These are phyloP conservation scores for Phorcus lineatus DNA, from an alignment of 2,888 invertebrate genomes.

Conservation along the genomic window DNA sequence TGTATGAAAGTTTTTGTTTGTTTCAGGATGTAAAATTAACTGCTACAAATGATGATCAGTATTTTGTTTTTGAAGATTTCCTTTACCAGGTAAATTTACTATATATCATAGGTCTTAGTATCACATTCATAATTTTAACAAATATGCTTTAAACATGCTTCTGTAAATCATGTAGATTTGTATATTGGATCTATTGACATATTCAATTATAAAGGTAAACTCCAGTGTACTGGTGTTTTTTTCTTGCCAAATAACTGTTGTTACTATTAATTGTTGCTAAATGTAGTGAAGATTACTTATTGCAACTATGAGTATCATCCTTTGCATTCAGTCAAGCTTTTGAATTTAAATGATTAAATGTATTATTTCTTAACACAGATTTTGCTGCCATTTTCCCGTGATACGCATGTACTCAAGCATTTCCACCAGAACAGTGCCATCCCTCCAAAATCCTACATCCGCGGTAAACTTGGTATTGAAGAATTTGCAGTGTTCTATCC, in stretches of 20 bases:
- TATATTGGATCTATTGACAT: no score
- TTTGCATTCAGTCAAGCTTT: not conserved
- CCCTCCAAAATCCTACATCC: slow-evolving; percentile 85
- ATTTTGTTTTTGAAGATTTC: slow-evolving; percentile 97
- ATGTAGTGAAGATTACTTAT: no score
- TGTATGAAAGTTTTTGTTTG: no score
- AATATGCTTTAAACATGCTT: no score
- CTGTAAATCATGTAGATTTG: no score
- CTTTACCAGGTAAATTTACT: slow-evolving; percentile 85
- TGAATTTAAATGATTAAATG: not conserved
- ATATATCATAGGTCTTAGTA: no score
- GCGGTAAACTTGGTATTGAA: slow-evolving; percentile 82
- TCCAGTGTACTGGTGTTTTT: no score
- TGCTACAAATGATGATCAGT: slow-evolving; percentile 97
- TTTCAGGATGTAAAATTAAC: slow-evolving; percentile 91
- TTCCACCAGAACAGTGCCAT: slow-evolving; percentile 80
- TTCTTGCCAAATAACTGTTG: no score
- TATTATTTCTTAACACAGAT: slow-evolving; percentile 60
- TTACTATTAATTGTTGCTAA: no score
- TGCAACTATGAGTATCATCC: no score
- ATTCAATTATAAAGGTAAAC: no score
- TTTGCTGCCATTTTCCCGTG: slow-evolving; percentile 90
- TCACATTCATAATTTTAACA: no score
- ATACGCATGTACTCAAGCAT: slow-evolving; percentile 83
- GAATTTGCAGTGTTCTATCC: slow-evolving; percentile 89